These are phyloP conservation scores for Dendrophyllia cribrosa DNA, from an alignment of 64 coral and sea anemone species.

Conservation along the genomic window DNA sequence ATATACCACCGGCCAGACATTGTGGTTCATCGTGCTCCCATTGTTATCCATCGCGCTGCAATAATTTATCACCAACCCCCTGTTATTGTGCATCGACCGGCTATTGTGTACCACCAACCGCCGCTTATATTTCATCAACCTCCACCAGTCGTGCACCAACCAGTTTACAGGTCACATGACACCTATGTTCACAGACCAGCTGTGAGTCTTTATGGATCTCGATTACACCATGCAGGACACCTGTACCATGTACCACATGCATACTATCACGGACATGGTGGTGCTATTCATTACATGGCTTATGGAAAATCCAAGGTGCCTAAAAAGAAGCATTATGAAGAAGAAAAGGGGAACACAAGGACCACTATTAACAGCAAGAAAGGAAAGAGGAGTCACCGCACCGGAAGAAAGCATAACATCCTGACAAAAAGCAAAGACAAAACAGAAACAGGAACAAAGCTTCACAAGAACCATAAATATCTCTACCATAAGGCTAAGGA, in stretches of 20 bases:
- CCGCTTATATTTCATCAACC: conserved; percentile 91
- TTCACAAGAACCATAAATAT: conserved; percentile 25
- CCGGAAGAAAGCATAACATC: not conserved
- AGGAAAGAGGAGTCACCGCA: not conserved
- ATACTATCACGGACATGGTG: conserved; percentile 83
- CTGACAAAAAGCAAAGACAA: conserved; percentile 50
- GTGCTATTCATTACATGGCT: conserved; percentile 63
- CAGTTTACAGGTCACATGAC: conserved; percentile 89
- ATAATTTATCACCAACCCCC: conserved; percentile 95
- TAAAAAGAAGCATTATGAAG: conserved; percentile 10
- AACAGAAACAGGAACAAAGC: conserved; percentile 44
- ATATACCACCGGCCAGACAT: conserved; percentile 97
- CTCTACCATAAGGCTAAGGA: conserved; percentile 72
- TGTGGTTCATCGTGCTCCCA: conserved; percentile 88
- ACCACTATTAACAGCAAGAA: not conserved
- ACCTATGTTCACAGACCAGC: conserved; percentile 76
- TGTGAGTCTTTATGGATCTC: conserved; percentile 52
- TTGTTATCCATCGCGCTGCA: conserved; percentile 90
- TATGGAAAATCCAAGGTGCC: conserved; percentile 95
- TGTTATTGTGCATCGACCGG: conserved; percentile 89
- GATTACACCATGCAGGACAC: conserved; percentile 65
- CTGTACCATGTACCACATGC: conserved; percentile 70
- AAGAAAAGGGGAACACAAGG: conserved; percentile 29
- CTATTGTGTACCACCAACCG: conserved; percentile 91
- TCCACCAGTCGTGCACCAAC: conserved; percentile 84